Base-by-base conservation (phyloP, 2,888 invertebrate genomes). In the Eristalis pertinax region DNA sequence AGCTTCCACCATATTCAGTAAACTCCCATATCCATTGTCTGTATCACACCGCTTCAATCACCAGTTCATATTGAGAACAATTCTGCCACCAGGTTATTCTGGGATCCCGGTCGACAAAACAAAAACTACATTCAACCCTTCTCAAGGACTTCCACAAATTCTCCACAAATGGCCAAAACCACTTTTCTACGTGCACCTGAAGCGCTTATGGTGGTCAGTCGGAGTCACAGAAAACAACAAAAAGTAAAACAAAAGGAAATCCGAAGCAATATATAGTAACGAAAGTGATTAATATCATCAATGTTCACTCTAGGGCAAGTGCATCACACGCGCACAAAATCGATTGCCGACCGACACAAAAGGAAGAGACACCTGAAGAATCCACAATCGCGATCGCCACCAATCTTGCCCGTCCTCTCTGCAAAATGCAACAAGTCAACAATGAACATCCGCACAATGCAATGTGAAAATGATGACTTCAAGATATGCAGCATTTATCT, bases 211-310 rank as follows among this genome's bases (percentile, higher is more conserved):
- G 77, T 77, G 24, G 56, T 35, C 72, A 77, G 60, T 3, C 26
- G 8, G 32, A 32, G 10, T 32, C 10, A 32, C 32, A 32, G 32
- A 32, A 32, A 32, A 32, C 32, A 32, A 32, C 32, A 32, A 32
- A 32, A 32, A 32, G 32, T 32, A 15, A 50, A 76, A 70, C 62
- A 63, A 19, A 22, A 35, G 26, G 80, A 41, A 70, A 75, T 19
- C 8, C 19, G 19, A 76, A 67, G 35, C 50, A 80, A 68, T 63
- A 68, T 63, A 73, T 67, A 63, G 58, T 43, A 56, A 64, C 74
- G 32, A 73, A 85, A 82, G 76, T 85, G 81, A 85, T 85, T 81
- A 85, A 81, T 85, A 81, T 77, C 81, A 81, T 85, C 81, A 85
- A 38, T 2, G 50, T 56, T 73, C 38, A 43, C 32, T 58, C 56